A percentile compares a stretch with the other conserved stretches of the same genome.
These are phyloP conservation scores for Willisornis vidua DNA, from an alignment of 2,113 vertebrate species.

Conservation along the genomic window DNA sequence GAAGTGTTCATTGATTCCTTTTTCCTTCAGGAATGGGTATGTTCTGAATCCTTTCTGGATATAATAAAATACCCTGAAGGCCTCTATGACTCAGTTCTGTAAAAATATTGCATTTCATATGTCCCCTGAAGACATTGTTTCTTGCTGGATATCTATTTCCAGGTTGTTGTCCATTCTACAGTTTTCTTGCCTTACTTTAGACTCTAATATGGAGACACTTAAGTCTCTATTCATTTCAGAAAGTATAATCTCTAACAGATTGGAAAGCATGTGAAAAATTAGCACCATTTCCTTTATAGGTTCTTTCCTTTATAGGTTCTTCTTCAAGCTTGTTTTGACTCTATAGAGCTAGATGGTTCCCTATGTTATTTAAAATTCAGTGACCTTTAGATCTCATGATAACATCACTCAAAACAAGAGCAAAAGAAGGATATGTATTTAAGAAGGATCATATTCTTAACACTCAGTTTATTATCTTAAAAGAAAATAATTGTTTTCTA, in stretches of 20 bases:
- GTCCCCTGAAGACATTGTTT: not conserved
- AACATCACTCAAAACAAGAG: not conserved
- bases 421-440: not conserved
- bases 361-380: not conserved
- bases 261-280: not conserved
- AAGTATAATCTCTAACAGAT: not conserved
- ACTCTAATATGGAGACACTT: not conserved
- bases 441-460: not conserved
- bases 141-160: not conserved
- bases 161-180: not conserved
- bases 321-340: not conserved
- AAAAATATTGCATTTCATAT: not conserved
- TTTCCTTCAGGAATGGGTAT: not conserved
- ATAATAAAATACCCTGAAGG: not conserved
- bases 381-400: not conserved
- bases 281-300: not conserved
- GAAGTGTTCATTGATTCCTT: not conserved
- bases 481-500: constrained; percentile 46
- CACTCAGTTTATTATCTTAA: not conserved
- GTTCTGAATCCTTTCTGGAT: not conserved
- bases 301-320: not conserved
- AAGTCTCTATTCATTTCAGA: not conserved
- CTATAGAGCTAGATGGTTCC: not conserved
- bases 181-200: not conserved
- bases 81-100: not conserved